Evolutionary conservation across 1,140 invertebrate species (phyloP), one percentile per base, ranked within the genome.

Genomic region (Polypedilum pembai): DNA sequence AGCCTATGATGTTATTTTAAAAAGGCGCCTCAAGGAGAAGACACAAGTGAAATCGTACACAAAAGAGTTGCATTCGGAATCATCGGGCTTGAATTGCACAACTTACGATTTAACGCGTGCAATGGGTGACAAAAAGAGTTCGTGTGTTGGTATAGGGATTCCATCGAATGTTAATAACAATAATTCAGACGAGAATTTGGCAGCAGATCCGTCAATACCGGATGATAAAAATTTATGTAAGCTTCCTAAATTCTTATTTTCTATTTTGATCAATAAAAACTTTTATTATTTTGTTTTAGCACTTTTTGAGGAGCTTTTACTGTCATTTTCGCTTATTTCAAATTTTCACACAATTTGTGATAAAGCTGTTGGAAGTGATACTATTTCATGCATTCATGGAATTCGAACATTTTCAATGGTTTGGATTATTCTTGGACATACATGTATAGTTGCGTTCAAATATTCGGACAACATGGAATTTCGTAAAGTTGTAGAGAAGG

Each of bases 351-450:
- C 89, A 69, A 93, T 94, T 77, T 91, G 91, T 78, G 91, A 93
- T 80, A 84, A 88, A 75, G 86, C 87, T 7, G 92, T 93, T 8
- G 92, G 92, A 3, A 86, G 88, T 7, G 92, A 94, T 78, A 93
- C 91, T 0, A 91, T 94, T 74, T 88, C 91, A 73, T 91, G 89
- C 7, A 87, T 95, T 41, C 93, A 95, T 77, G 93, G 93, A 1
- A 83, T 95, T 0, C 85, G 92, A 4, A 90, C 92, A 0, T 86
- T 96, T 56, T 94, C 92, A 77, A 95, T 96, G 92, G 88, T 89
- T 7, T 96, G 95, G 95, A 92, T 97, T 0, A 93, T 98, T 69
- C 86, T 96, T 1, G 94, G 94, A 0, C 94, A 98, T 81, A 92
- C 93, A 0, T 95, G 89, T 83, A 92, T 92, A 79, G 87, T 91